Evolutionary conservation across 2,113 vertebrate species (phyloP), one percentile per base, ranked within the genome.

Genomic region (Psittacus erithacus): DNA sequence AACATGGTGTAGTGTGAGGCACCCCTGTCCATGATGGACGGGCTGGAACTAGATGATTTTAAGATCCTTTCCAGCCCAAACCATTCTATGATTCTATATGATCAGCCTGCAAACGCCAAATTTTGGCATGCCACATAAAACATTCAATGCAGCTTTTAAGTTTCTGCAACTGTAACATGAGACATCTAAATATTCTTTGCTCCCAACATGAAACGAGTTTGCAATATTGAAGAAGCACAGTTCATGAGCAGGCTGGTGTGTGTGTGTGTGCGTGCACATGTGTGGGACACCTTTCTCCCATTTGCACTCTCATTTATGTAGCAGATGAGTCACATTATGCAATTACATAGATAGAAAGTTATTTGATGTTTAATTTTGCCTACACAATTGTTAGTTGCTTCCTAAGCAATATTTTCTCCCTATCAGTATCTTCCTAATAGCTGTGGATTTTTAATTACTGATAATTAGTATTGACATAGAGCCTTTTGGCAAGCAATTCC

Each of bases 401-500:
- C 86, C 87, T 67, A 98, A 98, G 97, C 90, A 97, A 96, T 97
- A 92, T 97, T 98, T 97, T 97, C 93, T 94, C 93, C 97, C 92
- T 97, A 95, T 95, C 95, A 96, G 97, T 97, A 93, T 96, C 97
- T 97, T 98, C 97, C 79, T 98, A 97, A 97, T 96, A 95, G 98
- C 94, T 92, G 86, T 95, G 97, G 86, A 97, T 98, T 98, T 98
- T 98, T 98, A 98, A 98, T 98, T 98, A 98, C 97, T 86, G 97
- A 98, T 98, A 98, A 98, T 98, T 98, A 97, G 96, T 97, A 98
- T 98, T 98, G 98, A 98, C 98, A 98, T 97, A 97, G 97, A 98
- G 98, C 97, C 98, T 98, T 98, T 98, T 94, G 97, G 98, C 97
- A 97, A 98, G 98, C 94, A 94, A 97, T 96, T 98, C 97, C 97